Evolutionary conservation across 1,140 invertebrate species (phyloP).

Genomic region (Nymphalis io): DNA sequence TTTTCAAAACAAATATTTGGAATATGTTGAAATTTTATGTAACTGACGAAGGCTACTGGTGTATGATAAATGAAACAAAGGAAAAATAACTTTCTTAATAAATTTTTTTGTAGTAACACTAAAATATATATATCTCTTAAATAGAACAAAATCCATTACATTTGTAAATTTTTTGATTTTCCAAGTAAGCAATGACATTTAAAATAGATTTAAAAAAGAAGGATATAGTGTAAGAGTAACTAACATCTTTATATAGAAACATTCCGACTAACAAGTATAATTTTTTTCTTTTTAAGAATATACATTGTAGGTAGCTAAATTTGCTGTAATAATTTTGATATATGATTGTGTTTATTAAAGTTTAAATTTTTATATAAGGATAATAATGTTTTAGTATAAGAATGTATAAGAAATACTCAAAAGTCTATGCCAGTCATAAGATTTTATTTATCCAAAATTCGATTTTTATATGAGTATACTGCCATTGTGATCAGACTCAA

Average conservation of each 20-base stretch:
- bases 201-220: constrained; percentile 12
- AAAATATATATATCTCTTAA: neutral
- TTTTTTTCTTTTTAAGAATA: constrained; percentile 47
- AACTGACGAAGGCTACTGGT: neutral
- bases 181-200: neutral
- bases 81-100: neutral
- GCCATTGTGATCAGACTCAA: constrained; percentile 60
- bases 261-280: constrained; percentile 54
- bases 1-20: constrained; percentile 5
- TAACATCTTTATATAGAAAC: constrained; percentile 42
- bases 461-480: constrained; percentile 40
- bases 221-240: constrained; percentile 36
- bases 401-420: constrained; percentile 38
- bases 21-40: neutral
- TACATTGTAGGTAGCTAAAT: constrained; percentile 72
- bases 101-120: constrained; percentile 14
- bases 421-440: constrained; percentile 36
- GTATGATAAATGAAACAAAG: neutral
- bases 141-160: neutral
- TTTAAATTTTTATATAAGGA: constrained; percentile 45
- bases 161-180: neutral
- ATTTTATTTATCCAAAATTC: constrained; percentile 39
- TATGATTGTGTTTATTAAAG: constrained; percentile 55
- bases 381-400: constrained; percentile 37
- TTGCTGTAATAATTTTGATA: constrained; percentile 61